Conservation (phyloP, 2,797 vertebrate species). For the Microcaecilia unicolor region DNA sequence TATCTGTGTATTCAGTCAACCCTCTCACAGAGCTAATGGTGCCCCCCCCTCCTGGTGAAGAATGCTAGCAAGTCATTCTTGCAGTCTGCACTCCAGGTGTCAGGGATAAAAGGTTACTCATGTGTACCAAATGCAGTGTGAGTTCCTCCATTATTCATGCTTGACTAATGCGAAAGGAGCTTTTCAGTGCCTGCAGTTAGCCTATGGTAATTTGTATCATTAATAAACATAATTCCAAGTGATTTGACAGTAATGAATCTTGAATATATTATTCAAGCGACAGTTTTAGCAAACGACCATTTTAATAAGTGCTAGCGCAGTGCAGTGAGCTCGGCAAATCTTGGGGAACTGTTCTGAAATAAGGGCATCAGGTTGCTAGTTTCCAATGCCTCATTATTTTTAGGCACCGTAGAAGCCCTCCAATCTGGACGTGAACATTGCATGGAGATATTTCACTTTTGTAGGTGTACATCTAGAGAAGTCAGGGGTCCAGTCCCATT, state of each 20-base stretch:
- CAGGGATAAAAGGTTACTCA: conserved; percentile 33
- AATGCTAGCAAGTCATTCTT: conserved; percentile 23
- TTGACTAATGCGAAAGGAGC: conserved; percentile 33
- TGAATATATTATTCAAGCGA: conserved; percentile 2
- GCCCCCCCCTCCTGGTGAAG: conserved; percentile 29
- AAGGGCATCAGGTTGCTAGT: no score
- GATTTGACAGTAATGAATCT: conserved; percentile 32
- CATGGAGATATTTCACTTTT: no score
- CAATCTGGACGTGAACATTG: no score
- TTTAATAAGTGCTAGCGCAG: neutral
- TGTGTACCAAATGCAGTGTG: conserved; percentile 33
- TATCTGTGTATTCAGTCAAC: conserved; percentile 19
- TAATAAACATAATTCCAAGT: conserved; percentile 28
- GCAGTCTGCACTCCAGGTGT: conserved; percentile 19
- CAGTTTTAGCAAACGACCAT: neutral
- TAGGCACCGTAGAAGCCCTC: no score
- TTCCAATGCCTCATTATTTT: no score
- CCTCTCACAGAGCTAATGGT: conserved; percentile 23
- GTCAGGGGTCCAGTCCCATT: no score
- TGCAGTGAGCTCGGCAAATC: no score
- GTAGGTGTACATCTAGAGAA: no score
- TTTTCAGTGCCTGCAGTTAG: conserved; percentile 27
- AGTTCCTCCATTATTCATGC: conserved; percentile 43
- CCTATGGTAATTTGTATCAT: conserved; percentile 34
- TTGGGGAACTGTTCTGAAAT: no score